phyloP scores from a whole-genome alignment of 2,113 vertebrate species.

The Ptilonorhynchus violaceus region DNA sequence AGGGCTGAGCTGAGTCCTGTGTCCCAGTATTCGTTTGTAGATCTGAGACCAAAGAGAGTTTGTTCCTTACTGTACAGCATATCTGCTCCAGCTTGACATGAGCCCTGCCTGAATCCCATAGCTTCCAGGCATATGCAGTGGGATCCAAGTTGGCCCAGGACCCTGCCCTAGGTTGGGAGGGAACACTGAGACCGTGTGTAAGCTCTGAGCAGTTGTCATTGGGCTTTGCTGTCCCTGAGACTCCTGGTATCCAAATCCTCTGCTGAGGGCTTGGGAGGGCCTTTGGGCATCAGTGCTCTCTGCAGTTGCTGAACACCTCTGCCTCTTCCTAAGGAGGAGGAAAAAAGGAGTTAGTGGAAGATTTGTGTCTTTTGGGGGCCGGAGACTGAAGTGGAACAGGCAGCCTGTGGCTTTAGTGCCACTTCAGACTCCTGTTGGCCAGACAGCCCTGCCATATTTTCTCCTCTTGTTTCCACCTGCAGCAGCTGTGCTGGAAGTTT shows the following conservation, averaged over 20 bases:
- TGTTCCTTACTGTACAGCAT: rapidly evolving
- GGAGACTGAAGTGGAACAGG: background rate
- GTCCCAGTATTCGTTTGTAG: background rate
- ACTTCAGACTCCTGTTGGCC: rapidly evolving
- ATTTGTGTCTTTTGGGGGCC: background rate
- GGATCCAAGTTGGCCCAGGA: background rate
- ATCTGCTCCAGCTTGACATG: rapidly evolving
- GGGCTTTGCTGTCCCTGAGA: background rate
- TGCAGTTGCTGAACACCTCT: background rate
- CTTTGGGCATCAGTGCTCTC: background rate
- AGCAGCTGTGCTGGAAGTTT: background rate
- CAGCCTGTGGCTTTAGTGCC: background rate
- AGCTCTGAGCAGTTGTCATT: background rate
- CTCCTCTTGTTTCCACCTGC: background rate
- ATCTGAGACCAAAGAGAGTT: background rate
- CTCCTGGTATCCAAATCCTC: background rate
- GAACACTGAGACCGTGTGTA: rapidly evolving
- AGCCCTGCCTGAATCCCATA: background rate
- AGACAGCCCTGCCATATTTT: rapidly evolving
- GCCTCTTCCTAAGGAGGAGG: background rate
- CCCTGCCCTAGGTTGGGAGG: background rate
- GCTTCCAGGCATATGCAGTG: background rate
- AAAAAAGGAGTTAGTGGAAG: background rate
- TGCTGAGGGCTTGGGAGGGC: background rate
- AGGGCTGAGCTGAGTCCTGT: background rate